A percentile compares a stretch with the other conserved stretches of the same genome.
Evolutionary conservation across 2,888 invertebrate species (phyloP).

Genomic region (Plusia festucae): DNA sequence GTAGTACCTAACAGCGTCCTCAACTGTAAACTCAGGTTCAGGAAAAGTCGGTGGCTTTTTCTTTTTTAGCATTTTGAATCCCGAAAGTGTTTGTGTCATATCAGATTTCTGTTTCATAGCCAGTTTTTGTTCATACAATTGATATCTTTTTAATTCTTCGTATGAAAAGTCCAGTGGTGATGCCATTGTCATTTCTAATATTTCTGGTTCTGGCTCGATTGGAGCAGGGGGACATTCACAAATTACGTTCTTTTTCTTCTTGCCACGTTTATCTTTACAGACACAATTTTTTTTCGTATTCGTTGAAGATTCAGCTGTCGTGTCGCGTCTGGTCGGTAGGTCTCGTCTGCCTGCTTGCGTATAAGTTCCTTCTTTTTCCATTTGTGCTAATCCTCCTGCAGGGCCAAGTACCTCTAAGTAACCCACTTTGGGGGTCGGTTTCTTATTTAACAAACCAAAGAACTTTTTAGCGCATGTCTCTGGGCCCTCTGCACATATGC

Average conservation of each 20-base stretch:
- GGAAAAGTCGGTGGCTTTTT: conserved; percentile 40
- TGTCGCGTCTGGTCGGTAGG: background rate
- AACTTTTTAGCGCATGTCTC: background rate
- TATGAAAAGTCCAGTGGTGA: conserved; percentile 21
- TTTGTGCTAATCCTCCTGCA: conserved; percentile 7
- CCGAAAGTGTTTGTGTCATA: conserved; percentile 71
- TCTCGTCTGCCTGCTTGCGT: conserved; percentile 35
- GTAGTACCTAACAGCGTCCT: conserved; percentile 68
- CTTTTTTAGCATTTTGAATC: conserved; percentile 69
- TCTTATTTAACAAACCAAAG: background rate
- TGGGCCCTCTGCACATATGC: conserved; percentile 7
- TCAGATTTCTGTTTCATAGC: conserved; percentile 64
- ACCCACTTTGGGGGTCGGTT: background rate
- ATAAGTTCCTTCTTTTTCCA: conserved; percentile 20
- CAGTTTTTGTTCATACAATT: conserved; percentile 5
- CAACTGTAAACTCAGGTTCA: conserved; percentile 64
- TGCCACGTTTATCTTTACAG: conserved; percentile 20
- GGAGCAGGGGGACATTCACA: conserved; percentile 45
- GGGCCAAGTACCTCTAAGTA: conserved; percentile 16
- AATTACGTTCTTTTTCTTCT: conserved; percentile 36
- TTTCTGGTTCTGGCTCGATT: conserved; percentile 11
- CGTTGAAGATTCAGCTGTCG: background rate
- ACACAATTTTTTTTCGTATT: conserved; percentile 22
- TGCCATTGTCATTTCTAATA: background rate
- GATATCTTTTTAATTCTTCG: background rate